These are phyloP conservation scores for Chaetura pelagica DNA, from an alignment of 2,113 vertebrate genomes.

Conservation along the genomic window DNA sequence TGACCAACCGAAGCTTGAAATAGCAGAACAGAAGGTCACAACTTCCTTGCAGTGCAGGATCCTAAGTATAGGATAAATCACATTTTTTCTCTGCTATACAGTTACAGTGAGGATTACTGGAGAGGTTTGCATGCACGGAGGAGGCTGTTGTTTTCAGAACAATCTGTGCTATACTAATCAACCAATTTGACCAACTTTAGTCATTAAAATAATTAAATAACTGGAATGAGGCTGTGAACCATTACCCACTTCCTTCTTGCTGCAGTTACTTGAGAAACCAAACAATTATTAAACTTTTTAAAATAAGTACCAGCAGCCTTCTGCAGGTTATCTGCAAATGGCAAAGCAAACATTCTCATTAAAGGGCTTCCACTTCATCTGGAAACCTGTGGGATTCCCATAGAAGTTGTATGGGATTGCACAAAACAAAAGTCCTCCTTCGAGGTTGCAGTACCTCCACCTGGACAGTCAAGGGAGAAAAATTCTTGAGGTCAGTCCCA, in stretches of 20 bases:
- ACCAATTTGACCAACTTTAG: neutral
- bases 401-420: neutral
- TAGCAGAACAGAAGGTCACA: constrained; percentile 2
- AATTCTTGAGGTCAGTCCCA: constrained; percentile 29
- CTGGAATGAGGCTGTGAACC: neutral
- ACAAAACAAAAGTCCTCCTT: neutral
- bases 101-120: neutral
- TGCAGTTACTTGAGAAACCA: neutral
- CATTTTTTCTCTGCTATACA: neutral
- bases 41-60: neutral
- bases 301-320: neutral
- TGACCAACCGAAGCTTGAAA: constrained; percentile 3
- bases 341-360: neutral
- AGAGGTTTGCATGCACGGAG: neutral
- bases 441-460: neutral
- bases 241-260: neutral
- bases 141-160: neutral
- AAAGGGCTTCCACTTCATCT: neutral
- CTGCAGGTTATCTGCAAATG: neutral
- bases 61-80: neutral
- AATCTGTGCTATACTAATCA: neutral
- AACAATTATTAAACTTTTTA: neutral
- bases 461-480: neutral
- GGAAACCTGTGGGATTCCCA: neutral
- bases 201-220: neutral